Evolutionary conservation across 2,888 invertebrate species (phyloP).

Genomic region (Conomelus anceps): DNA sequence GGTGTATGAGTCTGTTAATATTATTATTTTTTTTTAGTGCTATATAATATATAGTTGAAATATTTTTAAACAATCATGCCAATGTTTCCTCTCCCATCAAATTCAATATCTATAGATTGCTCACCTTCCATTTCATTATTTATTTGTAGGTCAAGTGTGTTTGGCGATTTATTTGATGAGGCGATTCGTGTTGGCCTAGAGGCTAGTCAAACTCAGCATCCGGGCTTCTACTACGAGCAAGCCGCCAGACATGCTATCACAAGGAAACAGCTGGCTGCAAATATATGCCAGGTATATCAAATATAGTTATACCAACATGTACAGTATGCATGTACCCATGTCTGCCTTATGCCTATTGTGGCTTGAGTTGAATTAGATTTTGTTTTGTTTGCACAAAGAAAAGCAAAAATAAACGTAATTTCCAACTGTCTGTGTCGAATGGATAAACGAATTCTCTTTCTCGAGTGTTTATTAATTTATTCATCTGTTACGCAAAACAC

Average conservation of each 20-base stretch:
- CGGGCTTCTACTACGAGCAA: slow-evolving; percentile 92
- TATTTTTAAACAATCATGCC: neutral
- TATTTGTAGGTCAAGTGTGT: slow-evolving; percentile 55
- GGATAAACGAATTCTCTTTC: too few species aligned
- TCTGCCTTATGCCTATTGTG: too few species aligned
- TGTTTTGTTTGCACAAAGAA: too few species aligned
- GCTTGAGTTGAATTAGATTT: neutral
- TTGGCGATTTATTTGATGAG: slow-evolving; percentile 94
- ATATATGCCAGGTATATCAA: slow-evolving; percentile 51
- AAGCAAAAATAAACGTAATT: too few species aligned
- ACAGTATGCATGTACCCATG: too few species aligned
- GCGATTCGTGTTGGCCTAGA: slow-evolving; percentile 82
- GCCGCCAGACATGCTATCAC: slow-evolving; percentile 82
- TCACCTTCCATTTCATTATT: slow-evolving; percentile 3
- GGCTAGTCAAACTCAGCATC: slow-evolving; percentile 93
- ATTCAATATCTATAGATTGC: neutral
- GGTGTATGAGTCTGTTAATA: too few species aligned
- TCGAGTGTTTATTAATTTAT: too few species aligned
- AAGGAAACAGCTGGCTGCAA: slow-evolving; percentile 67
- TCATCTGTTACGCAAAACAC: too few species aligned
- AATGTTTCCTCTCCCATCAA: neutral
- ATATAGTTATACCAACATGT: neutral
- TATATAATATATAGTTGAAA: too few species aligned
- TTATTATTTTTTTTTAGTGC: too few species aligned
- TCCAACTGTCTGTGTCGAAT: too few species aligned